Percentiles rank a stretch among this genome's conserved stretches.
Conservation (phyloP, 2,113 vertebrate species). For the Thalassarche chlororhynchos region DNA sequence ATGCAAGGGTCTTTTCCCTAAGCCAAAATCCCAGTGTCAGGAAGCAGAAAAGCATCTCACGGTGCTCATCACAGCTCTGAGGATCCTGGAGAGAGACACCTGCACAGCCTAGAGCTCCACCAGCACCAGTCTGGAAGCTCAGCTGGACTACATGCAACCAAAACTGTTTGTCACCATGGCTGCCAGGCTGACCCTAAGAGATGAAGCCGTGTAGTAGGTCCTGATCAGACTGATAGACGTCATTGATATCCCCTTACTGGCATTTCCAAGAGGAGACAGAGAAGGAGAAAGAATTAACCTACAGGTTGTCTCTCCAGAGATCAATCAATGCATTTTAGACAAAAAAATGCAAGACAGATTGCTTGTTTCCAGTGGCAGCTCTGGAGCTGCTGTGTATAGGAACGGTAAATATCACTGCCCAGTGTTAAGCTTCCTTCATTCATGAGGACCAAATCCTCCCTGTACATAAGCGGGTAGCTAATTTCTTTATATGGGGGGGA, state of each 20-base stretch:
- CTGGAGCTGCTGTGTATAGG: not conserved
- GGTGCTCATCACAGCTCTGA: not conserved
- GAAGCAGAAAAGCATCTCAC: not conserved
- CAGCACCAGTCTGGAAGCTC: not conserved
- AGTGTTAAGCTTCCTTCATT: not conserved
- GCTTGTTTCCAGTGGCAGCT: not conserved
- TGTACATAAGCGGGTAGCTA: not conserved
- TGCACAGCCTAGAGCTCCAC: not conserved
- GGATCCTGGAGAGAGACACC: not conserved
- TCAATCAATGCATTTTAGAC: not conserved
- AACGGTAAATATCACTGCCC: not conserved
- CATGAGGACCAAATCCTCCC: not conserved
- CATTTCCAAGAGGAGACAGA: not conserved
- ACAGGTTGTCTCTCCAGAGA: not conserved
- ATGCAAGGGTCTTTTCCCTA: not conserved
- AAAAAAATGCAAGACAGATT: not conserved
- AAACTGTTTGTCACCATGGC: rapidly evolving
- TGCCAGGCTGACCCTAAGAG: not conserved
- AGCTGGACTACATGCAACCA: not conserved
- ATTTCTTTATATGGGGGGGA: not conserved
- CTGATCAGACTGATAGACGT: not conserved
- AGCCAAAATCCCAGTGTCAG: not conserved
- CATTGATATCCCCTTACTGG: not conserved
- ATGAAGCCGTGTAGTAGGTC: not conserved
- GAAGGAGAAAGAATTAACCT: not conserved